phyloP scores from a whole-genome alignment of 2,113 vertebrate genomes.

The western clawed frog (Xenopus tropicalis) region DNA sequence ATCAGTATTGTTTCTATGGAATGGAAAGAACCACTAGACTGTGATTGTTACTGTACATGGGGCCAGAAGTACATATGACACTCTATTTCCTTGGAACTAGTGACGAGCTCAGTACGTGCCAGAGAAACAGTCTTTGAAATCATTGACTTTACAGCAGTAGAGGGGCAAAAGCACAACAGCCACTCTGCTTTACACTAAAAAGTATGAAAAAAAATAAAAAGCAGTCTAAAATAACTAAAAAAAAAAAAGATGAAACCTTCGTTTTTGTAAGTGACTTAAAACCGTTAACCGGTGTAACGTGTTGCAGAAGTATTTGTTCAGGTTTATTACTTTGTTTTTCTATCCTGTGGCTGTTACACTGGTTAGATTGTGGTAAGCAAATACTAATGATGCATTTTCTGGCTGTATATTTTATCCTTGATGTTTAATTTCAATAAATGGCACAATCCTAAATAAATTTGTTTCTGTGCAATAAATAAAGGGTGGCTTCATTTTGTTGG shows the following conservation, averaged over 20 bases:
- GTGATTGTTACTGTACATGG: too few relatives aligned
- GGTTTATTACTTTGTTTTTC: slow-evolving; percentile 46
- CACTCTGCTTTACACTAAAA: slow-evolving; percentile 23
- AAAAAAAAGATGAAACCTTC: slow-evolving; percentile 3
- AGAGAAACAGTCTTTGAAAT: background rate
- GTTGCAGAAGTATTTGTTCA: slow-evolving; percentile 59
- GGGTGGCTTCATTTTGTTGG: background rate
- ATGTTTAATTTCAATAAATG: slow-evolving; percentile 83
- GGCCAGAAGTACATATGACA: too few relatives aligned
- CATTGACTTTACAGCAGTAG: slow-evolving; percentile 19
- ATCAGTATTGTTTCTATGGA: too few relatives aligned
- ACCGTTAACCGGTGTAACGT: slow-evolving; percentile 57
- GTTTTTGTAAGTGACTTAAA: slow-evolving; percentile 52
- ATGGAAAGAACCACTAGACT: too few relatives aligned
- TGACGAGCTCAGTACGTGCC: too few relatives aligned
- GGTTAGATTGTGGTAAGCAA: slow-evolving; percentile 63
- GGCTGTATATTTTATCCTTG: slow-evolving; percentile 72
- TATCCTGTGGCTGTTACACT: slow-evolving; percentile 59
- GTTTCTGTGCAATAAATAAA: slow-evolving; percentile 46
- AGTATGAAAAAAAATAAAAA: slow-evolving; percentile 13
- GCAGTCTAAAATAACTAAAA: background rate
- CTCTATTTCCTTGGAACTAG: too few relatives aligned
- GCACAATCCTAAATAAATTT: slow-evolving; percentile 46
- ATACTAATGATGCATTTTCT: slow-evolving; percentile 35
- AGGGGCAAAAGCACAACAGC: slow-evolving; percentile 36